A percentile compares a stretch with the other conserved stretches of the same genome.
phyloP scores from a whole-genome alignment of 2,113 vertebrate genomes.

The Phrynosoma platyrhinos region DNA sequence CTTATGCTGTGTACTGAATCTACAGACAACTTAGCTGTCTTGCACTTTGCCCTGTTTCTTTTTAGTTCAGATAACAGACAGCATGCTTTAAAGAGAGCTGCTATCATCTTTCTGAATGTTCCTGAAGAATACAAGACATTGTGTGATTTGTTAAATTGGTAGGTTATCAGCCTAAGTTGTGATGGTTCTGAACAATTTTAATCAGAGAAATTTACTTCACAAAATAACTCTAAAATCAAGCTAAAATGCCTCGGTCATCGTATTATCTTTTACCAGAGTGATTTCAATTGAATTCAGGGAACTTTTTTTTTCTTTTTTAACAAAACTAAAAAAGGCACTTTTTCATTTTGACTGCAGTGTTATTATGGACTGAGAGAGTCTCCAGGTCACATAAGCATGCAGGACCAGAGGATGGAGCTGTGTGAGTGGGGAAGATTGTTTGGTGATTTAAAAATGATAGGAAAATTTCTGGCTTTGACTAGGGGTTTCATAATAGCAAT shows the following conservation, averaged over 20 bases:
- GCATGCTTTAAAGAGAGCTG: not conserved
- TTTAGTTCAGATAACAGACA: conserved; percentile 44
- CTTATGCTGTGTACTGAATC: not conserved
- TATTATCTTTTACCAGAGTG: conserved; percentile 58
- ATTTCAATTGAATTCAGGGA: conserved; percentile 66
- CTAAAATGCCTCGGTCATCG: conserved; percentile 65
- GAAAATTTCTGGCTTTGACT: conserved; percentile 65
- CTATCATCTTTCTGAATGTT: conserved; percentile 30
- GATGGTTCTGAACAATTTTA: conserved; percentile 68
- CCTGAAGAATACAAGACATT: conserved; percentile 49
- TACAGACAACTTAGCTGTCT: conserved; percentile 2
- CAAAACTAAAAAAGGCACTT: conserved; percentile 38
- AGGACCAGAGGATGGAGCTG: conserved; percentile 37
- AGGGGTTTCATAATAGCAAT: conserved; percentile 66
- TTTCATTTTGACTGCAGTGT: conserved; percentile 61
- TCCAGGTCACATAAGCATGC: conserved; percentile 65
- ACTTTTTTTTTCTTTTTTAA: not conserved
- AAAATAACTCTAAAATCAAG: conserved; percentile 66
- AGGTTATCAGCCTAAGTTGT: conserved; percentile 34
- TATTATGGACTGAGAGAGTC: conserved; percentile 55
- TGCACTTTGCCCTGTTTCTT: not conserved
- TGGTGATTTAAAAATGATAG: conserved; percentile 65
- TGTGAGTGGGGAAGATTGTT: conserved; percentile 44
- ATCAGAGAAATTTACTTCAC: conserved; percentile 61
- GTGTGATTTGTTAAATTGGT: conserved; percentile 57